Conservation (phyloP, 2,113 vertebrate genomes). For the Sterrhoptilus dennistouni region DNA sequence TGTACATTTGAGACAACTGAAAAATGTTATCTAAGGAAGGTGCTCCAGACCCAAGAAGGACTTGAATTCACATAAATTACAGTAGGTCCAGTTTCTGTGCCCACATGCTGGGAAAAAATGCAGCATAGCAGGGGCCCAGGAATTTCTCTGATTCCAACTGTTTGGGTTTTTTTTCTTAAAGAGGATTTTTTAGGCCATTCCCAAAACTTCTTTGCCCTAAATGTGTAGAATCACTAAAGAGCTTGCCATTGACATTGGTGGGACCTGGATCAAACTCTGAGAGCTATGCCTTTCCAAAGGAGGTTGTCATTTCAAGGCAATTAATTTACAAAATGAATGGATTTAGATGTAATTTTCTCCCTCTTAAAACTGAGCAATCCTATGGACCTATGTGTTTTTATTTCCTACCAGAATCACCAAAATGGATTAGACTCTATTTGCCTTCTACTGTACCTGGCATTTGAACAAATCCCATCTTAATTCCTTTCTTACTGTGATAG, state of each 20-base stretch:
- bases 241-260: background rate
- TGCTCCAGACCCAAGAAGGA: background rate
- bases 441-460: background rate
- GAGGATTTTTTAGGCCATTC: background rate
- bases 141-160: background rate
- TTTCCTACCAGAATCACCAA: background rate
- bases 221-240: background rate
- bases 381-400: background rate
- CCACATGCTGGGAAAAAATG: background rate
- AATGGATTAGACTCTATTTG: background rate
- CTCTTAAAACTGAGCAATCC: background rate
- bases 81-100: background rate
- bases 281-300: background rate
- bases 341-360: background rate
- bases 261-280: background rate
- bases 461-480: constrained; percentile 48
- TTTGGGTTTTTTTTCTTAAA: background rate
- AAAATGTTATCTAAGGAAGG: background rate
- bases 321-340: background rate
- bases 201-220: background rate
- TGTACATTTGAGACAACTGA: background rate
- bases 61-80: background rate
- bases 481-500: background rate
- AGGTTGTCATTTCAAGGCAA: background rate
- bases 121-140: background rate